Percentiles rank a stretch among this genome's conserved stretches.
Evolutionary conservation across 2,888 invertebrate species (phyloP).

Genomic region (Chrysolina americana): DNA sequence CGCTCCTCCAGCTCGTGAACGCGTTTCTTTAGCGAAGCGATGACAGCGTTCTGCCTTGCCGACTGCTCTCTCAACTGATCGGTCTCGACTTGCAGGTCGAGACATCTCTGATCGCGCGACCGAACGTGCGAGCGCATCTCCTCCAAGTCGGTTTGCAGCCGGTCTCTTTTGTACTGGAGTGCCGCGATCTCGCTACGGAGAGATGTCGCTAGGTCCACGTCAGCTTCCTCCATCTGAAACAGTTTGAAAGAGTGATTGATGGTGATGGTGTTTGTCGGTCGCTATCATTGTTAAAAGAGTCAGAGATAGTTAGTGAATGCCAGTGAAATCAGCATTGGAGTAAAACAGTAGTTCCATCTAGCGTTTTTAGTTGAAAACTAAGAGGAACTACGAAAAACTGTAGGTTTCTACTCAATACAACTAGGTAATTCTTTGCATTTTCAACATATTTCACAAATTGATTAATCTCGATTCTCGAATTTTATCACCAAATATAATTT

Average conservation of each 20-base stretch:
- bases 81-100: slow-evolving; percentile 85
- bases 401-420: too few relatives aligned
- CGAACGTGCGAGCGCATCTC: slow-evolving; percentile 78
- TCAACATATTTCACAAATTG: too few relatives aligned
- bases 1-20: slow-evolving; percentile 85
- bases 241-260: neutral
- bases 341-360: too few relatives aligned
- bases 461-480: too few relatives aligned
- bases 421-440: too few relatives aligned
- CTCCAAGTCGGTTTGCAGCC: slow-evolving; percentile 81
- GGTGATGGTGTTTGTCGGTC: too few relatives aligned
- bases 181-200: slow-evolving; percentile 88
- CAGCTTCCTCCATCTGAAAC: slow-evolving; percentile 74
- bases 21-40: slow-evolving; percentile 84
- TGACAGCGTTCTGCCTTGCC: slow-evolving; percentile 85
- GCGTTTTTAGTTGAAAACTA: too few relatives aligned
- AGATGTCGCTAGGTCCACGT: slow-evolving; percentile 79
- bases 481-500: too few relatives aligned
- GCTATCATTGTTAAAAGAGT: too few relatives aligned
- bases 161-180: slow-evolving; percentile 87
- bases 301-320: too few relatives aligned
- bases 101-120: slow-evolving; percentile 79
- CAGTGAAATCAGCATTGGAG: too few relatives aligned
- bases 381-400: too few relatives aligned
- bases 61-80: slow-evolving; percentile 86